These are phyloP conservation scores for Ceyx margarethae DNA, from an alignment of 2,113 vertebrate species.

Conservation along the genomic window DNA sequence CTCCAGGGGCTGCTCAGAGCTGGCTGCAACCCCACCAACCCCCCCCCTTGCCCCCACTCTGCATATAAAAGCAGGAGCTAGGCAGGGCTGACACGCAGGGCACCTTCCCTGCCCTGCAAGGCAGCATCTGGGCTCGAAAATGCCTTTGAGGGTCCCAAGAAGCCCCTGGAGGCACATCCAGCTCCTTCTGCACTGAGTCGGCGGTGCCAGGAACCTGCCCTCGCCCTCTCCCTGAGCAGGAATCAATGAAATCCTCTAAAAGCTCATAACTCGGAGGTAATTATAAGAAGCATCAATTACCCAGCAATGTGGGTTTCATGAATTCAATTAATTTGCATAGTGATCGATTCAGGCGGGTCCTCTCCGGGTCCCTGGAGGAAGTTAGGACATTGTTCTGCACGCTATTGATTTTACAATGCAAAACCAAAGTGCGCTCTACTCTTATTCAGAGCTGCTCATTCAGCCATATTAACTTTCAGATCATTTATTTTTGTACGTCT, in stretches of 20 bases:
- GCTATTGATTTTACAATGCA: slow-evolving; percentile 76
- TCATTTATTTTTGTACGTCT: slow-evolving; percentile 82
- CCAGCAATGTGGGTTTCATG: slow-evolving; percentile 70
- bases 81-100: not conserved
- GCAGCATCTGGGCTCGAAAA: not conserved
- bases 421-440: slow-evolving; percentile 71
- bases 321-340: slow-evolving; percentile 82
- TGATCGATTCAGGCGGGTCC: slow-evolving; percentile 72
- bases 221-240: not conserved
- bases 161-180: accelerated
- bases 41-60: not conserved
- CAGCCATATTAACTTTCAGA: slow-evolving; percentile 82
- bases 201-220: slow-evolving; percentile 1
- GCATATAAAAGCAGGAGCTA: not conserved
- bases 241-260: slow-evolving; percentile 76
- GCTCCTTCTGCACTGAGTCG: not conserved
- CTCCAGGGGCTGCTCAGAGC: not conserved
- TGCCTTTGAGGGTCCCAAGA: accelerated
- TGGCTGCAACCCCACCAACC: not conserved
- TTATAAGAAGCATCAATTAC: slow-evolving; percentile 81
- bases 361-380: slow-evolving; percentile 62
- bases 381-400: slow-evolving; percentile 76
- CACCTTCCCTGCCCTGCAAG: accelerated
- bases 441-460: slow-evolving; percentile 76
- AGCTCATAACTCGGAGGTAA: slow-evolving; percentile 79